Evolutionary conservation across 2,888 invertebrate genomes (phyloP).

Genomic region (Heliconius aoede): DNA sequence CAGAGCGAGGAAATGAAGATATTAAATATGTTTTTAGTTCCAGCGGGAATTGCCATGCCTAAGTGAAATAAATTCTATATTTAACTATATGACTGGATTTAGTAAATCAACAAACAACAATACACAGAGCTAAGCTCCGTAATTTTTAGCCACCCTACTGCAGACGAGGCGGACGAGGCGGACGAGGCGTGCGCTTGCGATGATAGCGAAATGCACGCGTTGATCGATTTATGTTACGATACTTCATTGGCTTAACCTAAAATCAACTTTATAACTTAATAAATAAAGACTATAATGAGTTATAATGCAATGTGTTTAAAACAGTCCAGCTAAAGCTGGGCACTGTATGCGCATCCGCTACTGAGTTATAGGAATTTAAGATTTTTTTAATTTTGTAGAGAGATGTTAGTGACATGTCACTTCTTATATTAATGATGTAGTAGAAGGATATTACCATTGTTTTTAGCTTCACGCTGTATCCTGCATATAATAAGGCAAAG

Average conservation of each 20-base stretch:
- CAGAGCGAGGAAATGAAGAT: too few species aligned
- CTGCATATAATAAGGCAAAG: too few species aligned
- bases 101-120: neutral
- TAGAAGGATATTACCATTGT: too few species aligned
- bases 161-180: conserved; percentile 46
- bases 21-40: too few species aligned
- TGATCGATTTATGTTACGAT: conserved; percentile 66
- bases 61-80: neutral
- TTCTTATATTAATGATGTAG: neutral
- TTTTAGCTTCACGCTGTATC: too few species aligned
- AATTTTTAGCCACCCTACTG: conserved; percentile 54
- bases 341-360: conserved; percentile 17
- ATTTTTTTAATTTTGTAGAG: neutral
- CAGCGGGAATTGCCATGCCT: too few species aligned
- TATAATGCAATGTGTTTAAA: neutral
- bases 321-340: conserved; percentile 7
- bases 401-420: neutral
- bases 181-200: conserved; percentile 51
- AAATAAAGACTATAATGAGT: neutral
- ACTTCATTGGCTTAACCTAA: neutral
- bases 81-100: neutral
- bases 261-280: neutral
- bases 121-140: neutral
- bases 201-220: conserved; percentile 68
- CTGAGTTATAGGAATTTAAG: conserved; percentile 1